Evolutionary conservation across 2,113 vertebrate species (phyloP), one percentile per base, ranked within the genome.

Genomic region (Poeciliopsis prolifica): DNA sequence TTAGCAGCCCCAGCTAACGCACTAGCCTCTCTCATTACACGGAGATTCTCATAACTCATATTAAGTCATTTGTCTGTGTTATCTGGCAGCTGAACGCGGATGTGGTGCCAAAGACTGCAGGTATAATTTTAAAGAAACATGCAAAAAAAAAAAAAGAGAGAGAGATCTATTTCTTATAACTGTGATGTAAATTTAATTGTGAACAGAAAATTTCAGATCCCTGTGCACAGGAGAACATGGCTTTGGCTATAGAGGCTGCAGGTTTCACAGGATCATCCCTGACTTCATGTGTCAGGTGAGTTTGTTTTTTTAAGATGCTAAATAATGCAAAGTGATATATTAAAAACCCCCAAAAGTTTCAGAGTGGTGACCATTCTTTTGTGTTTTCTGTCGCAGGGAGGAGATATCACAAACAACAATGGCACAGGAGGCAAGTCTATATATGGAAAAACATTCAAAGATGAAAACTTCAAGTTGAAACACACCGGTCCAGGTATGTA

Each of bases 231-330:
- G 96, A 35, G 96, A 98, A 76, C 94, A 95, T 78, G 97, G 97
- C 37, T 99, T 97, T 62, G 97, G 97, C 0, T 99, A 95, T 89
- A 98, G 96, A 87, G 97, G 96, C n/a, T 97, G 96, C 5, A 95
- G 95, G 35, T 99, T 99, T 84, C 97, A 99, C 89, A 94, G 98
- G 84, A 92, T 99, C 77, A 95, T 99, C 81, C 97, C 97, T 3
- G 93, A 95, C 13, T 99, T 99, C 87, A 99, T 99, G 97, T 99
- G 98, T 89, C 97, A 99, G 97, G 97, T 98, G 90, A 74, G 80
- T 11, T 4, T 58, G 11, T 14, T 7, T 37, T 37, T 37, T 37
- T 35, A 37, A 58, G n/a, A 28, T 13, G 28, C 15, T 10, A 12
- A 9, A 11, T 35, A 10, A 65, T 35, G 31, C 9, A 65, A 31